Conservation (phyloP, 2,797 vertebrate genomes). For the Diplodus sargus region DNA sequence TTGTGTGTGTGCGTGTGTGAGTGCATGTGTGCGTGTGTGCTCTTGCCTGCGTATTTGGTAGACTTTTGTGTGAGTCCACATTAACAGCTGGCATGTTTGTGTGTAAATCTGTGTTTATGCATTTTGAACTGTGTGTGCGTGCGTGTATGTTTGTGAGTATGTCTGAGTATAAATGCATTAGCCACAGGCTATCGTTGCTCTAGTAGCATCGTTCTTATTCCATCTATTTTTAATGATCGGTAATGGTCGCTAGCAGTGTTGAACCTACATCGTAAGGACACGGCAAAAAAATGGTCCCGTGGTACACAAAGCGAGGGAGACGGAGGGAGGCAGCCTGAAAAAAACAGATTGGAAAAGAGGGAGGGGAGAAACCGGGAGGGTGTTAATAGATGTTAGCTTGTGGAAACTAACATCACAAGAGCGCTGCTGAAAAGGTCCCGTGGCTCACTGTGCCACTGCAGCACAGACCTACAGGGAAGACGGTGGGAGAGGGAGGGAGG, state of each 20-base stretch:
- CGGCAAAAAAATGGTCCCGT: conserved; percentile 45
- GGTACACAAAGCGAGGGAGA: conserved; percentile 43
- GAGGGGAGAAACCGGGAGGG: conserved; percentile 34
- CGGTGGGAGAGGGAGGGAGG: conserved; percentile 26
- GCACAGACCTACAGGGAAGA: conserved; percentile 50
- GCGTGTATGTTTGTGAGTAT: conserved; percentile 28
- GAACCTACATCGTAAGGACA: conserved; percentile 61
- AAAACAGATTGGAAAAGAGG: conserved; percentile 23
- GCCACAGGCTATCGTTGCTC: conserved; percentile 74
- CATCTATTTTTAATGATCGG: conserved; percentile 82
- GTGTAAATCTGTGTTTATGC: conserved; percentile 34
- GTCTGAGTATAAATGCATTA: conserved; percentile 63
- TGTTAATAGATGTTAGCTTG: conserved; percentile 72
- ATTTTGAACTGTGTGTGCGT: conserved; percentile 28
- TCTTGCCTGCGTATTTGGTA: conserved; percentile 13
- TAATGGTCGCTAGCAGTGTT: conserved; percentile 78
- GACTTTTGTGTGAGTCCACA: conserved; percentile 23
- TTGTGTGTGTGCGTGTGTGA: conserved; percentile 1
- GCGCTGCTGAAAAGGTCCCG: conserved; percentile 55
- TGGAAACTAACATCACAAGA: conserved; percentile 54
- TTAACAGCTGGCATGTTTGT: conserved; percentile 37
- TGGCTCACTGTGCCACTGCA: conserved; percentile 56
- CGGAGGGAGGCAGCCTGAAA: conserved; percentile 19
- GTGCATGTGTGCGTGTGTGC: neutral
- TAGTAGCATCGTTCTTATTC: conserved; percentile 72